Evolutionary conservation across 2,888 invertebrate genomes (phyloP).

Genomic region (Apotomis turbidana): DNA sequence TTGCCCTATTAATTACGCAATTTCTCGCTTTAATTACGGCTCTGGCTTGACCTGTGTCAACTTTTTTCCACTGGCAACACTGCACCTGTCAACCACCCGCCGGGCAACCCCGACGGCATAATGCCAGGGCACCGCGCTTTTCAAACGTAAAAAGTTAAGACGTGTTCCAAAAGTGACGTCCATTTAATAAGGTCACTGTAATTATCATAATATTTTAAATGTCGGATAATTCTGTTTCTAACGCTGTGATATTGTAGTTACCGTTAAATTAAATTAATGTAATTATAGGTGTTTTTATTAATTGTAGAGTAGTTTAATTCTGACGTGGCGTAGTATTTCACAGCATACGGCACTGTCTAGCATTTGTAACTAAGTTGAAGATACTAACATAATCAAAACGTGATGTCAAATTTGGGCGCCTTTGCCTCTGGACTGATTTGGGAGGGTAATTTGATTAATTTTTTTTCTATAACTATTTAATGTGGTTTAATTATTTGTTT

Average conservation of each 20-base stretch:
- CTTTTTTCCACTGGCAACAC: constrained; percentile 37
- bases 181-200: constrained; percentile 26
- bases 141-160: constrained; percentile 11
- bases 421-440: too few species aligned
- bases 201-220: constrained; percentile 32
- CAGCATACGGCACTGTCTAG: too few species aligned
- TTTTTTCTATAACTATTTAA: too few species aligned
- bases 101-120: constrained; percentile 37
- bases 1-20: constrained; percentile 32
- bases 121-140: constrained; percentile 32
- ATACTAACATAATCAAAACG: too few species aligned
- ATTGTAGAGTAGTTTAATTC: constrained; percentile 7
- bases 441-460: too few species aligned
- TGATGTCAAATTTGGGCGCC: too few species aligned
- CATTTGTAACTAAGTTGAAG: too few species aligned
- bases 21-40: constrained; percentile 33
- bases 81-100: constrained; percentile 38
- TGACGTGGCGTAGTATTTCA: constrained; percentile 3
- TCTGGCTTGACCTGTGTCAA: constrained; percentile 37
- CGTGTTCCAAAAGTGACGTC: constrained; percentile 16
- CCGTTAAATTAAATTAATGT: constrained; percentile 11
- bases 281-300: background rate
- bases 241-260: constrained; percentile 16
- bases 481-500: too few species aligned
- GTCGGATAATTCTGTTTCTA: constrained; percentile 16